Conservation (phyloP, 2,113 vertebrate genomes). For the Fulmarus glacialis region DNA sequence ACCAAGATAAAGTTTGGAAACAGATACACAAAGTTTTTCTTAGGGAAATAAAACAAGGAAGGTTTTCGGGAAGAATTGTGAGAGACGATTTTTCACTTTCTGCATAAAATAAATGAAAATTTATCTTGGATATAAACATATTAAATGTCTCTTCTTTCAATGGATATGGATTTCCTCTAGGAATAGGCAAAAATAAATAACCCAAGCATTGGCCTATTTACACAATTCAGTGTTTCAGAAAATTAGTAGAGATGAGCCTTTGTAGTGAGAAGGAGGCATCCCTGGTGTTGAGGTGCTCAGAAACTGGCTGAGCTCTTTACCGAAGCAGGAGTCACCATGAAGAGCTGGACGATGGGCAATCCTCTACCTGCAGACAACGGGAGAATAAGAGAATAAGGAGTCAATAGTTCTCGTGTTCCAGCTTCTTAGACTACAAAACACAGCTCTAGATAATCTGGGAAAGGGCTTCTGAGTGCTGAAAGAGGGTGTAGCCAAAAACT, state of each 20-base stretch:
- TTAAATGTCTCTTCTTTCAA: background rate
- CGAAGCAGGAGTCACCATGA: background rate
- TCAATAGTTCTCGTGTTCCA: background rate
- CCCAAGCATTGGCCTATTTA: background rate
- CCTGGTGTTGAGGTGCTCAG: background rate
- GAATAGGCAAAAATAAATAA: background rate
- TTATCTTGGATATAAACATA: background rate
- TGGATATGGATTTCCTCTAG: background rate
- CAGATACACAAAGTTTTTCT: background rate
- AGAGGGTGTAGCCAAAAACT: background rate
- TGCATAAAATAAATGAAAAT: background rate
- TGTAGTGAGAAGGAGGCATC: background rate
- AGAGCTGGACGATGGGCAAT: background rate
- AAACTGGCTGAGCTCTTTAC: background rate
- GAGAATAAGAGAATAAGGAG: background rate
- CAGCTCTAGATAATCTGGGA: background rate
- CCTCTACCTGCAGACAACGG: background rate
- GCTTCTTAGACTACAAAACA: background rate
- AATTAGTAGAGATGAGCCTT: background rate
- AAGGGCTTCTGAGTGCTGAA: background rate
- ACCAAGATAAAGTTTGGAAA: slow-evolving; percentile 35
- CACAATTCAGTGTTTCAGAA: background rate
- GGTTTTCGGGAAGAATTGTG: background rate
- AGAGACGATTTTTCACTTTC: background rate
- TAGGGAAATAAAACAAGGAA: background rate